phyloP scores from a whole-genome alignment of 2,888 invertebrate genomes.

The Liodrosophila aerea region DNA sequence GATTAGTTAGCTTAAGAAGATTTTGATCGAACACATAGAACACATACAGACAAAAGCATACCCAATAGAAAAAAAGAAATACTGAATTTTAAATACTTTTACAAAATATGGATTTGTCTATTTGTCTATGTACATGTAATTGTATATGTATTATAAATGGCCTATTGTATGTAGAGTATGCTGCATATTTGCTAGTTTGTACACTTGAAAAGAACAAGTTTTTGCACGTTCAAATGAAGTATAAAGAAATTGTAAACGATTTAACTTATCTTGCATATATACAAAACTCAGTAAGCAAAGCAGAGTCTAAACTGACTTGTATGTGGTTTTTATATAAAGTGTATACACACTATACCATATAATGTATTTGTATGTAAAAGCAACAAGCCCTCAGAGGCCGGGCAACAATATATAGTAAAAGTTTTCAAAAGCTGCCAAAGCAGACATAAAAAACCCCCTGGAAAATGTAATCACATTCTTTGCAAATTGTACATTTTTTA shows the following conservation, averaged over 20 bases:
- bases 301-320: conserved; percentile 29
- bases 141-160: conserved; percentile 30
- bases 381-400: conserved; percentile 2
- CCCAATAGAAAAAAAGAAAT: conserved; percentile 17
- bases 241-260: conserved; percentile 54
- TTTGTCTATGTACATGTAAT: conserved; percentile 28
- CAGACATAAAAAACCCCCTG: conserved; percentile 8
- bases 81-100: conserved; percentile 53
- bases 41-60: conserved; percentile 27
- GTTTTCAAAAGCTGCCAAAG: conserved; percentile 33
- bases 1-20: conserved; percentile 50
- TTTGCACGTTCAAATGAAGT: conserved; percentile 47
- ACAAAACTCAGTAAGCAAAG: conserved; percentile 33
- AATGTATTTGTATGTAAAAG: not conserved
- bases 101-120: conserved; percentile 12
- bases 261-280: conserved; percentile 47
- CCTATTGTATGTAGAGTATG: conserved; percentile 46
- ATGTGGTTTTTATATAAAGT: conserved; percentile 31
- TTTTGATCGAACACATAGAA: conserved; percentile 27
- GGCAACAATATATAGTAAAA: conserved; percentile 9
- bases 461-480: conserved; percentile 4
- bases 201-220: conserved; percentile 34
- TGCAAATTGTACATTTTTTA: conserved; percentile 53
- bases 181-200: conserved; percentile 63
- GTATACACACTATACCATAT: conserved; percentile 7